Evolutionary conservation across 2,113 vertebrate genomes (phyloP), one percentile per base, ranked within the genome.

Genomic region (Epinephelus lanceolatus): DNA sequence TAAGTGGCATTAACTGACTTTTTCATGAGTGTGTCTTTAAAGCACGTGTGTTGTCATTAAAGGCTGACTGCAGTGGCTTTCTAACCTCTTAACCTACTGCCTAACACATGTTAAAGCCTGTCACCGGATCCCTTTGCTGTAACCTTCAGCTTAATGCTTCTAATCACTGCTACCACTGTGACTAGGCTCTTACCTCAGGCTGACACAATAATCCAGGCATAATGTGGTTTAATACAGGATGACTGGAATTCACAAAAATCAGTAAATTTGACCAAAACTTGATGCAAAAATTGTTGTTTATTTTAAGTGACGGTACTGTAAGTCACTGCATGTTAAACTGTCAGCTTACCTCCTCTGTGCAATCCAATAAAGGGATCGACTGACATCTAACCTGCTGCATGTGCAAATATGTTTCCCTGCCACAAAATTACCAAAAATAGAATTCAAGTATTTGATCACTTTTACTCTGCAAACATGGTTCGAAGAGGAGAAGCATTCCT

Each of bases 341-440:
- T 65, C 86, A 23, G 81, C 25, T 85, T 81, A 84, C 2, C 80
- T 84, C n/a, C 33, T 82, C 49, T 84, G 68, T 73, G 19, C 80
- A 94, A 89, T 91, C 91, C 92, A 91, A 92, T 87, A 84, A 91
- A 93, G 76, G 57, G 84, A 91, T 92, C 82, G 72, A 40, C 69
- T 18, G 37, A 18, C 57, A 82, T 82, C 23, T n/a, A 81, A 67
- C 81, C 86, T 78, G 68, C 71, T 85, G 70, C 13, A 66, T 60
- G 68, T 42, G 42, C 56, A 11, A 19, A n/a, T 60, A 42, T 33
- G 40, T 59, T 21, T 72, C 14, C 8, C 65, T 60, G 30, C 47
- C 42, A 45, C 5, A 25, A 56, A 76, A 40, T 60, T 2, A 74
- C 47, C 25, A 57, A 3, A 72, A 47, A 18, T 84, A 14, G n/a